Evolutionary conservation across 2,113 vertebrate genomes (phyloP).

Genomic region (Motacilla tschutschensis): DNA sequence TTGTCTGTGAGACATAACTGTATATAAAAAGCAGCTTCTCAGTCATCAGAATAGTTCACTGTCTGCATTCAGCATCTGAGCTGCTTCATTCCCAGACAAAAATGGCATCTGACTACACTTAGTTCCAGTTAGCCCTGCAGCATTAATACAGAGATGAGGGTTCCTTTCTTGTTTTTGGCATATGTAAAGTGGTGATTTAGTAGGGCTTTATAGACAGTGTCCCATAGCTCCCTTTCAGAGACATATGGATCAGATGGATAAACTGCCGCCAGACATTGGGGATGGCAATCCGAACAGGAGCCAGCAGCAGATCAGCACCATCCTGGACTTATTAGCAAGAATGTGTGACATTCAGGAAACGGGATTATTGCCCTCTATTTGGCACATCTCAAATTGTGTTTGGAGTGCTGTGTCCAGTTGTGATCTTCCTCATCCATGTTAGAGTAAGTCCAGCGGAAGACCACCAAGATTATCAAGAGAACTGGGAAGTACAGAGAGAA

Average conservation of each 20-base stretch:
- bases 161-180: background rate
- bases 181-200: background rate
- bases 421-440: background rate
- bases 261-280: background rate
- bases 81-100: background rate
- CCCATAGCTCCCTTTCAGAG: background rate
- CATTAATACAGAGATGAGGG: background rate
- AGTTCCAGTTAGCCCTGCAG: background rate
- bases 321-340: background rate
- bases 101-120: background rate
- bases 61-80: background rate
- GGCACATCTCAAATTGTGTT: background rate
- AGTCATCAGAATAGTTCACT: background rate
- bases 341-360: background rate
- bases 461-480: background rate
- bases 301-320: background rate
- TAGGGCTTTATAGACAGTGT: background rate
- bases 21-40: background rate
- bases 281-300: background rate
- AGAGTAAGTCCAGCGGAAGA: background rate
- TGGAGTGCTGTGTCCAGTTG: background rate
- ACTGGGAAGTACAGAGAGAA: background rate
- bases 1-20: background rate
- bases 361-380: background rate
- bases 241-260: background rate